phyloP scores from a whole-genome alignment of 1,140 invertebrate genomes.

The Adelges cooleyi region DNA sequence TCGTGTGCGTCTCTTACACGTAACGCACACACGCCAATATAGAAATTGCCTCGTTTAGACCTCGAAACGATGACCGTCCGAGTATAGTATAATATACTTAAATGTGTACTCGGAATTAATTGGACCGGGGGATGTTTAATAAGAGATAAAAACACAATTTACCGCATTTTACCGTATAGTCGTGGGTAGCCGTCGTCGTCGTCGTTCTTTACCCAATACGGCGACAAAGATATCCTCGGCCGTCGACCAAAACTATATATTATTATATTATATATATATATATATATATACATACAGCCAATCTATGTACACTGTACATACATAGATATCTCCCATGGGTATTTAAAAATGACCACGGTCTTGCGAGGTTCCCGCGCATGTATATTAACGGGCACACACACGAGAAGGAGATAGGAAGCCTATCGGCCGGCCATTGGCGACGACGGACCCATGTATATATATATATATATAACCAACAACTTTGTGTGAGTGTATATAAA shows the following conservation, averaged over 20 bases:
- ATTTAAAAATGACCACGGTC: constrained; percentile 18
- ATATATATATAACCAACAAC: no score
- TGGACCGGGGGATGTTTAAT: neutral
- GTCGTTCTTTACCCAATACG: no score
- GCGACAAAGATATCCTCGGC: no score
- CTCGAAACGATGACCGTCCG: constrained; percentile 4
- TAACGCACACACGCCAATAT: neutral
- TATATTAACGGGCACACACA: no score
- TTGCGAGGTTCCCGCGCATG: no score
- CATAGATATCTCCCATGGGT: neutral
- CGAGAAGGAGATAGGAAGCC: neutral
- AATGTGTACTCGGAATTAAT: constrained; percentile 6
- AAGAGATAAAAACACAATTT: constrained; percentile 28
- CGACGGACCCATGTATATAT: neutral
- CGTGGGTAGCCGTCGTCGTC: no score
- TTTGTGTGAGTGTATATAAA: neutral
- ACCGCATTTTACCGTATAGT: no score
- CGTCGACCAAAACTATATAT: no score
- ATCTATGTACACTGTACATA: no score
- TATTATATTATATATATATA: no score
- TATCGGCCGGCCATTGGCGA: neutral
- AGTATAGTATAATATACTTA: neutral
- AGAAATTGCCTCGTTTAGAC: constrained; percentile 23
- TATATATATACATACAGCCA: no score
- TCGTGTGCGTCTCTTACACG: neutral